These are phyloP conservation scores for Phalloptychus januarius DNA, from an alignment of 2,797 vertebrate species.

Conservation along the genomic window DNA sequence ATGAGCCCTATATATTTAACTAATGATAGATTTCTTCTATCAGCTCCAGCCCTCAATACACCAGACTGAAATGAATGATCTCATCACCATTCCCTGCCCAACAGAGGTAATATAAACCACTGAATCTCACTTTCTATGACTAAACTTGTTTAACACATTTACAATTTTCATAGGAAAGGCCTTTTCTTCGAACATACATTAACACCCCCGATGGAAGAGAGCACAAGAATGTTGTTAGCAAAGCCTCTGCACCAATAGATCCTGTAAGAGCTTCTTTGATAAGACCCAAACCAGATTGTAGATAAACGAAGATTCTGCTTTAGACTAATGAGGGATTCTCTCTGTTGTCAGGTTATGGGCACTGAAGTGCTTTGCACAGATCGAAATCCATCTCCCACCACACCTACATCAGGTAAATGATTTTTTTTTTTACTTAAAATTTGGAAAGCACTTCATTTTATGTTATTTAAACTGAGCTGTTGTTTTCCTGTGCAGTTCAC, in stretches of 20 bases:
- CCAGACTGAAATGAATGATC: slow-evolving; percentile 27
- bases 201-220: slow-evolving; percentile 54
- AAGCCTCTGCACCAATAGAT: slow-evolving; percentile 21
- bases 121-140: not conserved
- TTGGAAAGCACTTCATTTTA: not conserved
- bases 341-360: slow-evolving; percentile 67
- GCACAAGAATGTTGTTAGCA: not conserved
- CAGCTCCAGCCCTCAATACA: slow-evolving; percentile 72
- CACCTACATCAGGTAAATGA: slow-evolving; percentile 73
- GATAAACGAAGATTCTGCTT: not conserved
- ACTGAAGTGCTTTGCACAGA: slow-evolving; percentile 72
- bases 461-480: not conserved
- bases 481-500: slow-evolving; percentile 81
- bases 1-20: slow-evolving; percentile 20
- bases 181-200: slow-evolving; percentile 72
- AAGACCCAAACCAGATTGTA: not conserved
- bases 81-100: slow-evolving; percentile 61
- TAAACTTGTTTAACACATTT: not conserved
- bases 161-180: slow-evolving; percentile 61
- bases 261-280: slow-evolving; percentile 51
- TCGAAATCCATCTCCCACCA: slow-evolving; percentile 65
- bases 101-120: slow-evolving; percentile 61
- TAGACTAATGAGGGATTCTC: not conserved
- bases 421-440: not conserved
- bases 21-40: slow-evolving; percentile 13